Evolutionary conservation across 1,140 invertebrate species (phyloP).

Genomic region (Sogatella furcifera): DNA sequence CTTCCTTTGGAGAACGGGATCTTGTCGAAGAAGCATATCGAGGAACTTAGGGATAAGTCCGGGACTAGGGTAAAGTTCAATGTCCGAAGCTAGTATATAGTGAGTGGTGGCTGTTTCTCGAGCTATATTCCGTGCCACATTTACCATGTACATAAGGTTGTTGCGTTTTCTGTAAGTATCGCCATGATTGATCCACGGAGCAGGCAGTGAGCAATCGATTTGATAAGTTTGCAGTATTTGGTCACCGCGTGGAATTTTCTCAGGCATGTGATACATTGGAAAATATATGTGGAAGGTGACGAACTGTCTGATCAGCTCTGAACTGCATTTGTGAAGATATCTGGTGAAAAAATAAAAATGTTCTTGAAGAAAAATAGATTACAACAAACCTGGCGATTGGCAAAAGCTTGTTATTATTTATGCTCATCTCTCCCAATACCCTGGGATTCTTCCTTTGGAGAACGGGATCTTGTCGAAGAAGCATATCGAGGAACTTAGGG

Average conservation of each 20-base stretch:
- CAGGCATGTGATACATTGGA: conserved; percentile 70
- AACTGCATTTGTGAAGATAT: conserved; percentile 42
- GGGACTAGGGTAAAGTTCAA: conserved; percentile 78
- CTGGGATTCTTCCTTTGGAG: conserved; percentile 53
- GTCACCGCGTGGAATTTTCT: conserved; percentile 50
- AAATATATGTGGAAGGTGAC: conserved; percentile 83
- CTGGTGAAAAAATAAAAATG: conserved; percentile 16
- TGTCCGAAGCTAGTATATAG: conserved; percentile 76
- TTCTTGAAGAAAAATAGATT: too few species aligned
- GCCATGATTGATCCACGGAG: conserved; percentile 55
- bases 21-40: conserved; percentile 62
- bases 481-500: conserved; percentile 68
- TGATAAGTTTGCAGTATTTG: conserved; percentile 38
- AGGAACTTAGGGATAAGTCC: conserved; percentile 62
- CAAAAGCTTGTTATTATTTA: too few species aligned
- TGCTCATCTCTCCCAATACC: too few species aligned
- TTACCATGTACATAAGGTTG: conserved; percentile 75
- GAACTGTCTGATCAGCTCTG: conserved; percentile 53
- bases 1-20: conserved; percentile 49
- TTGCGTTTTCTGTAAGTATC: conserved; percentile 67
- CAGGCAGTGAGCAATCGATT: conserved; percentile 54
- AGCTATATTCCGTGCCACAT: conserved; percentile 77
- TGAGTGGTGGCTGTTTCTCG: conserved; percentile 69
- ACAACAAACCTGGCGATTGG: too few species aligned
- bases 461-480: conserved; percentile 53